Evolutionary conservation across 2,888 invertebrate species (phyloP).

Genomic region (Pogonocherus hispidulus): DNA sequence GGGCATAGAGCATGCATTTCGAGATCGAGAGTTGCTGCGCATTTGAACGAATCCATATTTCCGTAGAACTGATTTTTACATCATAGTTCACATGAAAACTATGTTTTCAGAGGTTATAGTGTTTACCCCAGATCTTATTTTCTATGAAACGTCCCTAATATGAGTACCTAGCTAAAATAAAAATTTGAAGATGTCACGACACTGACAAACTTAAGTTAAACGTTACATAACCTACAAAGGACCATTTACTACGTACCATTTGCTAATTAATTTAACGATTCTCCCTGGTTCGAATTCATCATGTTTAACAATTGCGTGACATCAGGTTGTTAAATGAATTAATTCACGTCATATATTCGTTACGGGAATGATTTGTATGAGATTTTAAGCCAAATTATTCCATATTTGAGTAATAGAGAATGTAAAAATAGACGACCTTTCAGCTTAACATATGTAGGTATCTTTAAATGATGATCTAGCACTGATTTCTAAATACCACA

Average conservation of each 20-base stretch:
- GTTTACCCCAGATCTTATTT: too few relatives aligned
- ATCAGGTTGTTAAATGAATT: background rate
- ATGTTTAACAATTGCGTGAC: slow-evolving; percentile 23
- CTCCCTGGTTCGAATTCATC: slow-evolving; percentile 6
- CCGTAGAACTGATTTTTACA: too few relatives aligned
- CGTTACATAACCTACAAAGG: background rate
- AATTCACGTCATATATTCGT: slow-evolving; percentile 16
- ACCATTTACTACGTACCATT: background rate
- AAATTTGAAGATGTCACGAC: background rate
- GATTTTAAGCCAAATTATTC: slow-evolving; percentile 6
- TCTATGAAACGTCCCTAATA: too few relatives aligned
- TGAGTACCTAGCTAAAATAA: background rate
- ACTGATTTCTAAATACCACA: background rate
- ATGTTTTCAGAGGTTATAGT: too few relatives aligned
- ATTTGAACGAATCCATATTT: too few relatives aligned
- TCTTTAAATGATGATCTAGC: background rate
- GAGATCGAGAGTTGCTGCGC: too few relatives aligned
- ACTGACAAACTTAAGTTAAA: background rate
- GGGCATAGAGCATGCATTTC: too few relatives aligned
- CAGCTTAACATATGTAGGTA: background rate
- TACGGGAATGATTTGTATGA: slow-evolving; percentile 20
- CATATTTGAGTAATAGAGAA: background rate
- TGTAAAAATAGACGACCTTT: background rate
- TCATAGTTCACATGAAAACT: too few relatives aligned
- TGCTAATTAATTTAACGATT: slow-evolving; percentile 12